Evolutionary conservation across 2,888 invertebrate species (phyloP).

Genomic region (Drosophila mimica): DNA sequence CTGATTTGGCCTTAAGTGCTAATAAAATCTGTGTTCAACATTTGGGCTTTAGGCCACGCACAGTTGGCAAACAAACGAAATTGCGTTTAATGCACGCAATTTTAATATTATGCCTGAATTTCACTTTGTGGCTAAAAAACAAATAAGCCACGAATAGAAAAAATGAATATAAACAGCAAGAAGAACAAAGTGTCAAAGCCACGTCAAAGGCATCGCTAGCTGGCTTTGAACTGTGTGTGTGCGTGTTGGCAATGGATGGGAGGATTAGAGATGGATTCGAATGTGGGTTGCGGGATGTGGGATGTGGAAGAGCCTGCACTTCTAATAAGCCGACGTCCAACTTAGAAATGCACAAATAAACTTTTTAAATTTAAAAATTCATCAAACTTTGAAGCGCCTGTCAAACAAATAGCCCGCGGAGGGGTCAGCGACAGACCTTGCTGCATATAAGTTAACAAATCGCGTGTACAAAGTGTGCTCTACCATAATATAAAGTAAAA

Average conservation of each 20-base stretch:
- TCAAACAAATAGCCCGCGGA: slow-evolving; percentile 66
- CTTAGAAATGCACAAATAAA: slow-evolving; percentile 79
- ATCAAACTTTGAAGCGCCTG: slow-evolving; percentile 74
- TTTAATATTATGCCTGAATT: slow-evolving; percentile 46
- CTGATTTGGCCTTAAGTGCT: slow-evolving; percentile 44
- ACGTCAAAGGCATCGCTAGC: slow-evolving; percentile 24
- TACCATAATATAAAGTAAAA: slow-evolving; percentile 27
- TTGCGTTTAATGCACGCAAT: slow-evolving; percentile 52
- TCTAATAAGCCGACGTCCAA: slow-evolving; percentile 72
- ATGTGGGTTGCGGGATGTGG: neutral
- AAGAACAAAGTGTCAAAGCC: slow-evolving; percentile 52
- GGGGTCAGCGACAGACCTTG: slow-evolving; percentile 49
- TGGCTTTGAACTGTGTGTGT: slow-evolving; percentile 63
- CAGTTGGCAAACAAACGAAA: slow-evolving; percentile 49
- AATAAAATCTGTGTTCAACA: slow-evolving; percentile 45
- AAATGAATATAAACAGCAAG: slow-evolving; percentile 15
- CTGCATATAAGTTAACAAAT: slow-evolving; percentile 43
- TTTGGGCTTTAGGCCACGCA: slow-evolving; percentile 17
- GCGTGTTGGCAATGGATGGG: neutral
- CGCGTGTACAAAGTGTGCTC: slow-evolving; percentile 26
- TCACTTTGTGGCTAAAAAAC: slow-evolving; percentile 48
- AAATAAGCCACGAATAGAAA: slow-evolving; percentile 31
- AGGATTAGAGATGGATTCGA: neutral
- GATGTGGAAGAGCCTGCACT: slow-evolving; percentile 50
- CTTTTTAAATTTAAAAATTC: slow-evolving; percentile 81